Evolutionary conservation across 2,113 vertebrate species (phyloP), one percentile per base, ranked within the genome.

Genomic region (Ranitomeya imitator): DNA sequence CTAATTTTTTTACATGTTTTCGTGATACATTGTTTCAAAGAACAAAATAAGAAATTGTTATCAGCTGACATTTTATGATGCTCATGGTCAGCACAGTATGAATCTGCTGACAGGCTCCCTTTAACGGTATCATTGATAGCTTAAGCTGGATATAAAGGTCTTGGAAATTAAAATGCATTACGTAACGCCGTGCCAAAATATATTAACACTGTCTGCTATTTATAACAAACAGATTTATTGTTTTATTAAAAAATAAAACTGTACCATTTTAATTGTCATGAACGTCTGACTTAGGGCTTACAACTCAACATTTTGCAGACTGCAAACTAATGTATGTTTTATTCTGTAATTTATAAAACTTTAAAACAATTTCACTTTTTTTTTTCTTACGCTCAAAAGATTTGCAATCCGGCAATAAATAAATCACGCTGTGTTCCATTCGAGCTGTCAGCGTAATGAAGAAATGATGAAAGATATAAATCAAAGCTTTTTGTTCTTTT

Each of bases 381-480:
- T 69, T 74, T 76, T 51, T 76, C 37, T 52, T 76, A 19, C 73
- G 21, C 73, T 76, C 16, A 51, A 26, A 76, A 52, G 37, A 76
- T 51, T 45, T 76, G 73, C 73, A 76, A 76, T 76, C 73, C 73
- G 4, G 73, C 73, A 76, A 76, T 76, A 76, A 76, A 76, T 76
- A 76, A 76, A 76, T 76, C 73, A 51, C 18, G 73, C 18, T 21
- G 37, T 21, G 73, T 76, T 76, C 73, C 73, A 76, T 76, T 76
- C 16, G 73, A 76, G 73, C 73, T 76, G 73, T 76, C 73, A 51
- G 12, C 0, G 45, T 76, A 76, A 76, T 76, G 73, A 76, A 76
- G 73, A 76, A 76, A 76, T 76, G 73, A 76, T 76, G 73, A 76
- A 76, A 76, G 73, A 52, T 76, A 76, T 76, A 76, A 76, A 76